These are phyloP conservation scores for Metacarcinus magister DNA, from an alignment of 2,888 invertebrate species.

Conservation along the genomic window DNA sequence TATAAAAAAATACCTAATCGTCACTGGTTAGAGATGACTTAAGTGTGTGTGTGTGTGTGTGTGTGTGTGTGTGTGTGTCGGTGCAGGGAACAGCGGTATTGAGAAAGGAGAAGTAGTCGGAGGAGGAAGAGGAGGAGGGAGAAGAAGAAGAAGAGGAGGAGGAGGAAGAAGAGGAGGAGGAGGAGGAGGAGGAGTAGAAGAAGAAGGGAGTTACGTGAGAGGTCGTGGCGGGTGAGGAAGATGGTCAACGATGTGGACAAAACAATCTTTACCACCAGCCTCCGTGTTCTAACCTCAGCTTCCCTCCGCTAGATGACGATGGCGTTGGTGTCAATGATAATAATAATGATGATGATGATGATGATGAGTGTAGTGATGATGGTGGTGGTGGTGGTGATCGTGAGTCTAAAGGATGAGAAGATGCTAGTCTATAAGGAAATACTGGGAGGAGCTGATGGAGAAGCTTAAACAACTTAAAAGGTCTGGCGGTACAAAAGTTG, in stretches of 20 bases:
- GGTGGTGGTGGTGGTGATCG: constrained; percentile 23
- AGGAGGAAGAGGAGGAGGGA: no score
- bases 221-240: constrained; percentile 7
- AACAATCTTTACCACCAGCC: constrained; percentile 27
- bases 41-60: constrained; percentile 50
- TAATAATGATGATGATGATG: background rate
- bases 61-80: background rate
- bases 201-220: constrained; percentile 26
- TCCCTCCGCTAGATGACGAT: background rate
- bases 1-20: background rate
- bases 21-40: background rate
- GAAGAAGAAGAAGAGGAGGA: background rate
- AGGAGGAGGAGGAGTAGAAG: background rate
- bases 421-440: background rate
- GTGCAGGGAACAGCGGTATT: background rate
- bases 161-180: background rate
- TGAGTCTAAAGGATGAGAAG: background rate
- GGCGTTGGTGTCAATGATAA: background rate
- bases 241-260: constrained; percentile 1
- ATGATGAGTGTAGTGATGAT: background rate
- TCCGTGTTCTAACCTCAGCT: background rate
- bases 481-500: background rate
- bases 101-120: background rate
- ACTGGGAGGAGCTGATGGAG: background rate
- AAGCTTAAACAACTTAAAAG: background rate